Conservation (phyloP, 2,888 invertebrate species). For the Apamea anceps region DNA sequence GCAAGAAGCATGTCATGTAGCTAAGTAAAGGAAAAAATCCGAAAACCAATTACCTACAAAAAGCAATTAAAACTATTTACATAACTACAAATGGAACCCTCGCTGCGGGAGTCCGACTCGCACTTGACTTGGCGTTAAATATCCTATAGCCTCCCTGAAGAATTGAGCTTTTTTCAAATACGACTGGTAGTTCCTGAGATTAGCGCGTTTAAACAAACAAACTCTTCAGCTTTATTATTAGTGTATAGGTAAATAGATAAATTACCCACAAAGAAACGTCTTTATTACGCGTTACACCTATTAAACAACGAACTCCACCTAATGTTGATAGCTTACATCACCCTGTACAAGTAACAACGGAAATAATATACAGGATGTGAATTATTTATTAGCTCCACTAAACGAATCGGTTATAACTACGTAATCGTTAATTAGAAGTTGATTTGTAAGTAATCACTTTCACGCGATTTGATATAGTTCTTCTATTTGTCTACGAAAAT, state of each 20-base stretch:
- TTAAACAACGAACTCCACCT: background rate
- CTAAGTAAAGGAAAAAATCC: too few relatives aligned
- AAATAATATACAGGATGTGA: slow-evolving; percentile 35
- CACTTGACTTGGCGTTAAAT: too few relatives aligned
- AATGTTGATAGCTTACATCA: slow-evolving; percentile 29
- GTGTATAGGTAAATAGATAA: background rate
- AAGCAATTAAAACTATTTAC: too few relatives aligned
- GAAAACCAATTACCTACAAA: too few relatives aligned
- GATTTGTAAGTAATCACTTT: slow-evolving; percentile 25
- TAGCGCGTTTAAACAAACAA: too few relatives aligned
- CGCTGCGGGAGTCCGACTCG: too few relatives aligned
- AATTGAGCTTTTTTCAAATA: too few relatives aligned
- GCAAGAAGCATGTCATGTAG: too few relatives aligned
- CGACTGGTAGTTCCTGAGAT: too few relatives aligned
- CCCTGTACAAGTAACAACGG: slow-evolving; percentile 18
- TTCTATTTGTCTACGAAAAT: background rate
- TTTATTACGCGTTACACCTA: background rate
- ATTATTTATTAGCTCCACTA: slow-evolving; percentile 36
- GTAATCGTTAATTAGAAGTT: slow-evolving; percentile 14
- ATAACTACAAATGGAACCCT: too few relatives aligned
- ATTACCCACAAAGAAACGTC: background rate
- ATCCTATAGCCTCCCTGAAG: too few relatives aligned
- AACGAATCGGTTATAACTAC: slow-evolving; percentile 16
- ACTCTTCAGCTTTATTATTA: too few relatives aligned
- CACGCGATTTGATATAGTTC: slow-evolving; percentile 1